Base-by-base conservation (phyloP, 2,113 vertebrate genomes). In the Puma concolor region DNA sequence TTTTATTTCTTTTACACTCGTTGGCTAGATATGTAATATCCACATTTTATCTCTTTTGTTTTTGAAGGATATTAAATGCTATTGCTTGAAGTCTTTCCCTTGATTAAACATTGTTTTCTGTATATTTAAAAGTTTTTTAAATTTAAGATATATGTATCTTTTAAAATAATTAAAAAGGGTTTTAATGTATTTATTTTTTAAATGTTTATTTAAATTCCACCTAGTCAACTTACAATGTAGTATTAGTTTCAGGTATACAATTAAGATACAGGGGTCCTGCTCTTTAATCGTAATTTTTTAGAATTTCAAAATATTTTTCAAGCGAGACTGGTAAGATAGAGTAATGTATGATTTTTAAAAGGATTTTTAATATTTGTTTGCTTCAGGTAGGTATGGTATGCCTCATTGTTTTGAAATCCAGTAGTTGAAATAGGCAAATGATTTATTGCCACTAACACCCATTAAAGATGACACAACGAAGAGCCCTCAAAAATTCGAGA, bases 381-480 rank as follows among this genome's bases (percentile, higher is more conserved):
- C 25, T 85, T 7, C 38, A 63, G 79, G 5, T 54, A 88, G 81
- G 15, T 41, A 25, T 83, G 36, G 36, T 88, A 19, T 71, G 11
- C 41, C 27, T 90, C 25, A 29, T 90, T 94, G 41, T 14, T 92
- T 97, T 74, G 44, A 79, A 36, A 33, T 82, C n/a, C 4, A 86
- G 1, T 94, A 57, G 13, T 86, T 97, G 25, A 60, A 90, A n/a
- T 74, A 96, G 80, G 71, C 63, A 93, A 92, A 84, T 33, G 92
- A 82, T 95, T 93, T 91, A 96, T 88, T 97, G 23, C 14, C 36
- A 44, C 60, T 74, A 66, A 79, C 7, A 79, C 31, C 52, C 72
- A 95, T 87, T 97, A 88, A 97, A 98, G 95, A 88, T 95, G 81
- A 96, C 29, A 95, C 64, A 95, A 31, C 85, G 84, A 96, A 27